phyloP scores from a whole-genome alignment of 2,797 vertebrate genomes.

The Delichon dasypus region DNA sequence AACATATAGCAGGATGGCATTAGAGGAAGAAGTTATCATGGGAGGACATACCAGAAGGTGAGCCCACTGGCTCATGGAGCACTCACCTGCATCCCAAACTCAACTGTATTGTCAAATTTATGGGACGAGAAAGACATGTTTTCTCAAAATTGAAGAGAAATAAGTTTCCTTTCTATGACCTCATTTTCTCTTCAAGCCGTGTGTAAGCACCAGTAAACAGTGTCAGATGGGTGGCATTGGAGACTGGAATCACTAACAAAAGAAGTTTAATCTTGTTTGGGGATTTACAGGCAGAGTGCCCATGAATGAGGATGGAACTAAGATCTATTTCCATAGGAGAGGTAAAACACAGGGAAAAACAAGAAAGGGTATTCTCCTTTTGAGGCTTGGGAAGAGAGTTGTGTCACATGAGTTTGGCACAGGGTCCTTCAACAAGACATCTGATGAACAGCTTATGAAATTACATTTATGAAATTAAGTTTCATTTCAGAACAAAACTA shows the following conservation, averaged over 20 bases:
- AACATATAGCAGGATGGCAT: background rate
- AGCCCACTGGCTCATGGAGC: background rate
- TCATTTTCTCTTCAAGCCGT: background rate
- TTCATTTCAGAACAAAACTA: conserved; percentile 54
- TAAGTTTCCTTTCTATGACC: background rate
- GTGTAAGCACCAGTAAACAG: background rate
- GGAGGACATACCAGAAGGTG: background rate
- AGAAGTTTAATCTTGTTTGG: background rate
- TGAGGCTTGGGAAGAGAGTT: background rate
- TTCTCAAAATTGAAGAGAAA: background rate
- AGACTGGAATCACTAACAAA: background rate
- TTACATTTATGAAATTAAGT: conserved; percentile 59
- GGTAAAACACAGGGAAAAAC: background rate
- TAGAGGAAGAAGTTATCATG: background rate
- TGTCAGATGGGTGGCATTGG: background rate
- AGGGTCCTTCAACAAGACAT: conserved; percentile 5
- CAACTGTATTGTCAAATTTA: background rate
- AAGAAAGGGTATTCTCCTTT: background rate
- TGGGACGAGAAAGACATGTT: background rate
- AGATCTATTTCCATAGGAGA: background rate
- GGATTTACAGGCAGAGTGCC: background rate
- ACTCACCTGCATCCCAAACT: background rate
- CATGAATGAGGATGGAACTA: background rate
- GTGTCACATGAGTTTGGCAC: conserved; percentile 6
- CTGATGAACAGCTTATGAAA: conserved; percentile 51